Evolutionary conservation across 2,113 vertebrate genomes (phyloP).

Genomic region (Rhombomys opimus): DNA sequence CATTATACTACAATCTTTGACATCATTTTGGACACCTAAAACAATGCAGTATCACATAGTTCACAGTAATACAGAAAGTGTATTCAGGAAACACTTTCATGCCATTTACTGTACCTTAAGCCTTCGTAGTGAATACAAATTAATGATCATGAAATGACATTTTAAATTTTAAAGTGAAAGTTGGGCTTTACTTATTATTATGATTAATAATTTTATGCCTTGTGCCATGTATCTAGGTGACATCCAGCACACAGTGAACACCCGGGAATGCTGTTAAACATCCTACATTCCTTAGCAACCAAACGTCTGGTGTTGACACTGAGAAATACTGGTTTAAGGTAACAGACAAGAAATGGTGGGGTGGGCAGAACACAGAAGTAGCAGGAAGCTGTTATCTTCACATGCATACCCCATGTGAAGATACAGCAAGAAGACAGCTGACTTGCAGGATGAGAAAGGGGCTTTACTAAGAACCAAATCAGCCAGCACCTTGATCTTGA

Average conservation of each 20-base stretch:
- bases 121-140: not conserved
- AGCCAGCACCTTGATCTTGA: not conserved
- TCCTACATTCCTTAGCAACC: not conserved
- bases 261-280: not conserved
- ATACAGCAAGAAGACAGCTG: not conserved
- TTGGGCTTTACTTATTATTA: not conserved
- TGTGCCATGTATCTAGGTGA: not conserved
- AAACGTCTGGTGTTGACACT: not conserved
- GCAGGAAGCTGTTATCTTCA: not conserved
- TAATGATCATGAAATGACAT: not conserved
- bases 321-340: not conserved
- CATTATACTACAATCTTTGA: not conserved
- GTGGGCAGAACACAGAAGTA: not conserved
- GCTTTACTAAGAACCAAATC: not conserved
- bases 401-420: not conserved
- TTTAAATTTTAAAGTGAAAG: not conserved
- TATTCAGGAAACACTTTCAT: not conserved
- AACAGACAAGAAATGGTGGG: not conserved
- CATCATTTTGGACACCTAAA: not conserved
- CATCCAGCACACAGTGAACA: not conserved
- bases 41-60: not conserved
- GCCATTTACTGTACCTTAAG: not conserved
- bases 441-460: too few relatives aligned
- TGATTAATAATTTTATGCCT: not conserved
- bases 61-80: not conserved